These are phyloP conservation scores for Centropus unirufus DNA, from an alignment of 2,113 vertebrate species.

Conservation along the genomic window DNA sequence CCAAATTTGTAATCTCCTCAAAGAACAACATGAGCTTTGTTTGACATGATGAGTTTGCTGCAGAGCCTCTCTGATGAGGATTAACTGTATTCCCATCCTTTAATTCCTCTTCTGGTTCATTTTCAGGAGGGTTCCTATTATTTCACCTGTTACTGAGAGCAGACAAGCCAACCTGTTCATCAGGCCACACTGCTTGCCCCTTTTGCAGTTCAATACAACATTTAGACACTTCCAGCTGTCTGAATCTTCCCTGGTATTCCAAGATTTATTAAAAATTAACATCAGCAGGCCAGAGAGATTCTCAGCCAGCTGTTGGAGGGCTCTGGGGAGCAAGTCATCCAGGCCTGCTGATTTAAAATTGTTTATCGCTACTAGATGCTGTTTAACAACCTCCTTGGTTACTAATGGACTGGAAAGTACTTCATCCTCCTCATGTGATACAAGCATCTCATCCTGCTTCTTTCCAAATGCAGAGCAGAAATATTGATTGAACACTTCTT, in stretches of 20 bases:
- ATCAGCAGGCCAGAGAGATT: background rate
- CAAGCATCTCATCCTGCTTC: conserved; percentile 45
- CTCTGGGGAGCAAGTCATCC: conserved; percentile 52
- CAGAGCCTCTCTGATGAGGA: background rate
- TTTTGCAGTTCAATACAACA: background rate
- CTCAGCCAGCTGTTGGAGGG: conserved; percentile 57
- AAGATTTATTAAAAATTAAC: conserved; percentile 63
- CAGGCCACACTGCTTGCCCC: background rate
- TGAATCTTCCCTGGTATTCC: conserved; percentile 18
- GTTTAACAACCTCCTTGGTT: conserved; percentile 70
- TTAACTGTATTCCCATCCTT: background rate
- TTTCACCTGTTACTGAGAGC: background rate
- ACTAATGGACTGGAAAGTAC: conserved; percentile 68
- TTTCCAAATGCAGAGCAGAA: background rate
- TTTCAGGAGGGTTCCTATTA: background rate
- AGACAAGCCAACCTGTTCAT: background rate
- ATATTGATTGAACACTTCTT: conserved; percentile 59
- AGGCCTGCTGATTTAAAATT: conserved; percentile 52
- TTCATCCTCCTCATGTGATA: conserved; percentile 48
- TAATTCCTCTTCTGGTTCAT: conserved; percentile 13
- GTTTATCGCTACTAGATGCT: conserved; percentile 58
- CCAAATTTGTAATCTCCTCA: conserved; percentile 38
- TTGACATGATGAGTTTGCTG: background rate
- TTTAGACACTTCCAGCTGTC: conserved; percentile 17
- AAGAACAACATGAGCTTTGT: conserved; percentile 25